Percentiles rank a stretch among this genome's conserved stretches.
These are phyloP conservation scores for Platycheirus rosarum DNA, from an alignment of 2,888 invertebrate species.

Conservation along the genomic window DNA sequence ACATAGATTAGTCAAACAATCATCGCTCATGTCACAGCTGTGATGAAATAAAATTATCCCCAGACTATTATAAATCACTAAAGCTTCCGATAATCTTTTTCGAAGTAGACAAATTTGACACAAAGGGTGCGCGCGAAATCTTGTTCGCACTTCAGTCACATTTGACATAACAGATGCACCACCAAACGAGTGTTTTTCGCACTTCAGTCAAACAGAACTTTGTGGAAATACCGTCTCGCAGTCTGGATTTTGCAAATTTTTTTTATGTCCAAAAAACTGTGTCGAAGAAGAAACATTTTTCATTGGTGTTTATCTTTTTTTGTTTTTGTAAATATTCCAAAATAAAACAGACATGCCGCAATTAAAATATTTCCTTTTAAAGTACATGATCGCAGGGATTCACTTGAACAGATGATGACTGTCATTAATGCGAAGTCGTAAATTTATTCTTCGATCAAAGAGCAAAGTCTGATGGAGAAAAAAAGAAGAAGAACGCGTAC, in stretches of 20 bases:
- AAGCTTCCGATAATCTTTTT: conserved; percentile 29
- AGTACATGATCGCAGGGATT: conserved; percentile 11
- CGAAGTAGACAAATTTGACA: conserved; percentile 13
- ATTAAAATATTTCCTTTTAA: conserved; percentile 26
- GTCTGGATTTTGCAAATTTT: conserved; percentile 27
- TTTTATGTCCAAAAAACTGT: conserved; percentile 16
- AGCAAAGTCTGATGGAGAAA: neutral
- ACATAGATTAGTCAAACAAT: conserved; percentile 1
- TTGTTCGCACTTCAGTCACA: conserved; percentile 22
- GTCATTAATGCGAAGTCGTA: conserved; percentile 16
- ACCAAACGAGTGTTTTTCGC: too few relatives aligned
- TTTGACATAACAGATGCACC: neutral
- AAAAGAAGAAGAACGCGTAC: conserved; percentile 6
- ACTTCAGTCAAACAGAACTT: conserved; percentile 14
- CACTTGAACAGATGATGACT: conserved; percentile 26
- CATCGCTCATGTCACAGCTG: conserved; percentile 5
- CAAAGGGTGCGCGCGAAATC: neutral
- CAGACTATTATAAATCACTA: conserved; percentile 29
- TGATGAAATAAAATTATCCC: conserved; percentile 20
- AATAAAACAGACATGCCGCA: neutral
- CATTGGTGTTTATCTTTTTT: too few relatives aligned
- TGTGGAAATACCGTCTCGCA: conserved; percentile 54
- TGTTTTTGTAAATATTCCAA: neutral
- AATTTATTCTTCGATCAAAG: conserved; percentile 17
- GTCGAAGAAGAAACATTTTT: conserved; percentile 20